Base-by-base conservation (phyloP, 2,797 vertebrate genomes). In the Micropoecilia bifurca region DNA sequence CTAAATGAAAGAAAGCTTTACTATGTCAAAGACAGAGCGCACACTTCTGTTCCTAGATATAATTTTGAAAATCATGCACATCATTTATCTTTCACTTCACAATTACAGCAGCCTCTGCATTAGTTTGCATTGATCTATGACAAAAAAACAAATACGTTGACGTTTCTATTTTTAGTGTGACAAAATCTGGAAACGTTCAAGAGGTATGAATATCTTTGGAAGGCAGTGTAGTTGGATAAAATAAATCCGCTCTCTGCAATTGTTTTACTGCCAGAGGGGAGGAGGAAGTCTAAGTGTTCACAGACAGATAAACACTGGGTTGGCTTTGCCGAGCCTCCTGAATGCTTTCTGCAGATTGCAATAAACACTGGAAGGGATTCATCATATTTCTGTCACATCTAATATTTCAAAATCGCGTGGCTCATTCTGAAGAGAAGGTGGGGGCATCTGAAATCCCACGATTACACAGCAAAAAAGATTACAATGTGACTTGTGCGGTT, bases 401-500 rank as follows among this genome's bases (percentile, higher is more conserved):
- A 81, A 93, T 90, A 82, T 89, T 75, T 91, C 79, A 89, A 91
- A 90, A 90, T 83, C 36, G 18, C 86, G 73, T 73, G 85, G 85
- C 86, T 89, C 81, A 41, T 55, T 85, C 79, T 71, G 78, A 79
- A 78, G 25, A 22, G 75, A 80, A 71, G 80, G 39, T 45, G 68
- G 71, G 55, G 79, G 79, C 80, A 76, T 90, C 89, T 90, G n/a
- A 94, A 93, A 94, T 93, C 92, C 91, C 90, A 84, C 82, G 89
- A 94, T 95, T 94, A 93, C 92, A 88, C 48, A 73, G 90, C 85
- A 87, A 92, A 87, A 92, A 92, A 93, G 93, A 95, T 95, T 94
- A 94, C 92, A 92, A 88, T 88, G 91, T 88, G 92, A 91, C 92
- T 89, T 88, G 73, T 87, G 89, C 86, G 74, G 89, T 84, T 75